Conservation (phyloP, 2,113 vertebrate species). For the Sminthopsis crassicaudata region DNA sequence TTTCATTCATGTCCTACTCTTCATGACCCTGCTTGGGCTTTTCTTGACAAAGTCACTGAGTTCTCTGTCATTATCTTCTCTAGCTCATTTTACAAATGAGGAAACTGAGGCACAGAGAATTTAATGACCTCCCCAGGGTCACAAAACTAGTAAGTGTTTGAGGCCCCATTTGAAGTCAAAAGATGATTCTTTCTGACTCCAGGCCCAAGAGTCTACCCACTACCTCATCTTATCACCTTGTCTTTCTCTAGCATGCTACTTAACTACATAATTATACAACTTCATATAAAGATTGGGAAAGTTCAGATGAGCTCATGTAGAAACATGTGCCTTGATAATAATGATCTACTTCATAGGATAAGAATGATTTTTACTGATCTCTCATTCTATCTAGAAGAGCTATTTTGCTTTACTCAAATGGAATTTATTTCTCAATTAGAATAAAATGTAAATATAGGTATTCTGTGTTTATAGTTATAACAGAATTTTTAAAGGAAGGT, state of each 20-base stretch:
- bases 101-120: neutral
- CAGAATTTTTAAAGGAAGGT: conserved; percentile 62
- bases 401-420: conserved; percentile 50
- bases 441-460: conserved; percentile 78
- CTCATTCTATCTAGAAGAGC: conserved; percentile 14
- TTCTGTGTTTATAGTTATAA: conserved; percentile 66
- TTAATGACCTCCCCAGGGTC: neutral
- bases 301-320: neutral
- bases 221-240: neutral
- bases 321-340: conserved; percentile 34
- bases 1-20: too few relatives aligned
- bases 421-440: conserved; percentile 78
- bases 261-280: neutral
- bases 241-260: neutral
- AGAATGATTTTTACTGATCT: conserved; percentile 61
- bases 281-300: conserved; percentile 15
- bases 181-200: neutral
- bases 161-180: neutral
- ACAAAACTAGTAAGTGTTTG: neutral
- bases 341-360: conserved; percentile 44
- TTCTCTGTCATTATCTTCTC: neutral
- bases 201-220: neutral
- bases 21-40: neutral
- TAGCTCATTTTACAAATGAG: neutral
- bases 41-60: neutral